Evolutionary conservation across 2,797 vertebrate genomes (phyloP).

Genomic region (Meda fulgida): DNA sequence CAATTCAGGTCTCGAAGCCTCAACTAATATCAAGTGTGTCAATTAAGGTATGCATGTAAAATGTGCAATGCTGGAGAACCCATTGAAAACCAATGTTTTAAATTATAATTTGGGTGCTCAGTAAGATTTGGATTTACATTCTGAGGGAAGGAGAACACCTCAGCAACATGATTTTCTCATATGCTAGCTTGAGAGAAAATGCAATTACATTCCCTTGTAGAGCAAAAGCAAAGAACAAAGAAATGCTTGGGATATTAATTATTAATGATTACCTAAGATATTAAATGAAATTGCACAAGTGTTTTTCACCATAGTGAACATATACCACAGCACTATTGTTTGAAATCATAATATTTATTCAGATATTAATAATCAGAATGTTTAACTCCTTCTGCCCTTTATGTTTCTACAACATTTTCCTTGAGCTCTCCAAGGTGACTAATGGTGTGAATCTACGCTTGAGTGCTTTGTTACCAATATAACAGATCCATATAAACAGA

Average conservation of each 20-base stretch:
- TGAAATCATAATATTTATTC: background rate
- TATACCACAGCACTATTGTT: background rate
- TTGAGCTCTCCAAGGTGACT: background rate
- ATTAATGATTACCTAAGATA: background rate
- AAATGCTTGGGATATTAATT: slow-evolving; percentile 8
- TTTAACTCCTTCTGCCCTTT: background rate
- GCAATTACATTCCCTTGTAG: background rate
- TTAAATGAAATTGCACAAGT: background rate
- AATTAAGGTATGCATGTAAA: background rate
- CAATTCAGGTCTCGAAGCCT: background rate
- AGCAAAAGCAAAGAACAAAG: background rate
- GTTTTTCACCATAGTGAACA: background rate
- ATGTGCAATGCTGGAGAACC: background rate
- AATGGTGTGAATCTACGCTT: background rate
- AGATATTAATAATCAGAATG: background rate
- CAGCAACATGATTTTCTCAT: background rate
- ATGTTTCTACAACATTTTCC: background rate
- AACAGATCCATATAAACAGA: background rate
- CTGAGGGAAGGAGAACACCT: background rate
- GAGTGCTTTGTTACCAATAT: background rate
- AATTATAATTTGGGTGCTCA: background rate
- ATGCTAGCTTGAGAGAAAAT: slow-evolving; percentile 4
- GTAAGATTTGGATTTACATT: background rate
- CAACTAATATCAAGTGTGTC: background rate
- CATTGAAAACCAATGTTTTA: background rate